phyloP scores from a whole-genome alignment of 1,140 invertebrate species.

The Ooceraea biroi region DNA sequence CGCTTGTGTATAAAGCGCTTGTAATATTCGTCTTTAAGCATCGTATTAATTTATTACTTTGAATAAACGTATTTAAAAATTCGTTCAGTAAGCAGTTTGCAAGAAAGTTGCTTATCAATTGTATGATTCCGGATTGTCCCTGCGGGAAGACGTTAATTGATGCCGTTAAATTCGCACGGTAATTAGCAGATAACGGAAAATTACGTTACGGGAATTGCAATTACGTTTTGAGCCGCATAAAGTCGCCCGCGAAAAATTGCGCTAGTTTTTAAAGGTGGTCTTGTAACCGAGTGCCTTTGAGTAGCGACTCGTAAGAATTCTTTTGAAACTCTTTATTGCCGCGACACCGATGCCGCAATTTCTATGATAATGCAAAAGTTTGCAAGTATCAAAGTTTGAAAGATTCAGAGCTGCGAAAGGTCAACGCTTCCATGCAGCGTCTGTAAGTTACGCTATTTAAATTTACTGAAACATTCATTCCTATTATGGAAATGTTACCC shows the following conservation, averaged over 20 bases:
- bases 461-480: not conserved
- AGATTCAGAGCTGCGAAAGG: conserved; percentile 13
- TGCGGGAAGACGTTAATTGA: conserved; percentile 2
- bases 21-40: not conserved
- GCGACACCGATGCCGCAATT: conserved; percentile 24
- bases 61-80: not conserved
- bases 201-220: conserved; percentile 28
- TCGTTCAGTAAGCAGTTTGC: not conserved
- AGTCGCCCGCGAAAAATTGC: not conserved
- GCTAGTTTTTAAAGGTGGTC: conserved; percentile 23
- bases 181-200: conserved; percentile 36
- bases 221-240: conserved; percentile 28
- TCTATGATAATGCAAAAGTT: conserved; percentile 57
- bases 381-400: conserved; percentile 28
- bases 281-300: conserved; percentile 13
- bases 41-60: not conserved
- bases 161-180: conserved; percentile 4
- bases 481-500: not conserved
- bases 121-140: not conserved
- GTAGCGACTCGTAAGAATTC: conserved; percentile 27
- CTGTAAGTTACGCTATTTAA: not conserved
- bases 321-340: conserved; percentile 39
- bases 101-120: not conserved
- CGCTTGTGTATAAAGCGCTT: not conserved
- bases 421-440: not conserved